A percentile compares a stretch with the other conserved stretches of the same genome.
Conservation (phyloP, 1,140 invertebrate genomes). For the Neuroterus valhalla region DNA sequence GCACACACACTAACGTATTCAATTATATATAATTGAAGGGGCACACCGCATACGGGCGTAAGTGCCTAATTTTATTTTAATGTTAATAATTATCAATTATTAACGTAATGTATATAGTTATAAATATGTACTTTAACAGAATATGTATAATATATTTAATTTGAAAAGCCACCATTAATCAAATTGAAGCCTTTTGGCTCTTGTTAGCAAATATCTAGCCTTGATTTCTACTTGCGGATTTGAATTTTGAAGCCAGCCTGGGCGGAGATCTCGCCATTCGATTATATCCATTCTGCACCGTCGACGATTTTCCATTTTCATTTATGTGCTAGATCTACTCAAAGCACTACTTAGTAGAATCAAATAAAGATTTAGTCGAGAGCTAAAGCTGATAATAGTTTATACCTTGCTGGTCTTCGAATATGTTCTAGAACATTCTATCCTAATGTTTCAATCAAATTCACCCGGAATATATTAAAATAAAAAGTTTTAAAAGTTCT, state of each 20-base stretch:
- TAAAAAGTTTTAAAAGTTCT: too few relatives aligned
- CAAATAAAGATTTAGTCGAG: slow-evolving; percentile 22
- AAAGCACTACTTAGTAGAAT: not conserved
- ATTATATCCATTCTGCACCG: not conserved
- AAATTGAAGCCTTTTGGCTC: not conserved
- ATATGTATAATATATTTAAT: too few relatives aligned
- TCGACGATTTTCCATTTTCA: slow-evolving; percentile 8
- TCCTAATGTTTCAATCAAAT: too few relatives aligned
- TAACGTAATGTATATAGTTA: too few relatives aligned
- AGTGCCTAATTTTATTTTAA: too few relatives aligned
- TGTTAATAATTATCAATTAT: too few relatives aligned
- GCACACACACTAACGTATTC: too few relatives aligned
- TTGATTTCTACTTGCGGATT: not conserved
- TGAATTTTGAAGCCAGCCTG: not conserved
- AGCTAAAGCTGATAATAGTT: not conserved
- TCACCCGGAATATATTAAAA: too few relatives aligned
- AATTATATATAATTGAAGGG: too few relatives aligned
- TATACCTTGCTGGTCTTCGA: not conserved
- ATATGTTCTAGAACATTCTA: too few relatives aligned
- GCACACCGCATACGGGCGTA: too few relatives aligned
- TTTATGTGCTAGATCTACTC: slow-evolving; percentile 6
- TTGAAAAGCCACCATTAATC: not conserved
- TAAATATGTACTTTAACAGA: too few relatives aligned
- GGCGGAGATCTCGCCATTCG: slow-evolving; percentile 3
- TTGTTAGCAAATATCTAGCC: not conserved